phyloP scores from a whole-genome alignment of 2,113 vertebrate species.

The Rhynchomys soricoides region DNA sequence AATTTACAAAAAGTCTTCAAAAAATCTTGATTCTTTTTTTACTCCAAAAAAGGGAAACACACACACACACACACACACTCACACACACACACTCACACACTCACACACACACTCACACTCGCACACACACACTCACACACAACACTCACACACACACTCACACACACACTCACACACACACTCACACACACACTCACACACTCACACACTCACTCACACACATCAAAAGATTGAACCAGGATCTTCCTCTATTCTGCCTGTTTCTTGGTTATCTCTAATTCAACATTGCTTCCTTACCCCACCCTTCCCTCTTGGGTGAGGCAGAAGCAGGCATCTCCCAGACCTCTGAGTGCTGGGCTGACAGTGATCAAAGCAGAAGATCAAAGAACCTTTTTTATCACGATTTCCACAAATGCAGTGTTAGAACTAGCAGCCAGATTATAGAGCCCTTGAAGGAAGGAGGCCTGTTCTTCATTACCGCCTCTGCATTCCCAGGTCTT shows the following conservation, averaged over 20 bases:
- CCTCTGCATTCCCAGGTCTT: neutral
- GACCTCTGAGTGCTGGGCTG: neutral
- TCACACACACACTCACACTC: too few species aligned
- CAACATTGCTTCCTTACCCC: neutral
- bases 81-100: too few species aligned
- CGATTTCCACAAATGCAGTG: slow-evolving; percentile 30
- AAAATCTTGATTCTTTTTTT: slow-evolving; percentile 9
- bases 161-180: too few species aligned
- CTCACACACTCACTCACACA: too few species aligned
- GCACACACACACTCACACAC: too few species aligned
- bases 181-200: too few species aligned
- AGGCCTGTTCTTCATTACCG: neutral
- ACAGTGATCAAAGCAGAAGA: slow-evolving; percentile 21
- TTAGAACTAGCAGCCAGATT: neutral
- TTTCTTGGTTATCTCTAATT: neutral
- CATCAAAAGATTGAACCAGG: neutral
- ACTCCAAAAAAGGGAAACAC: slow-evolving; percentile 3
- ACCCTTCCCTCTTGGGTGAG: neutral
- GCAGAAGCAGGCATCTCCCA: neutral
- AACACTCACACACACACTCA: too few species aligned
- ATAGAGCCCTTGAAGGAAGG: slow-evolving; percentile 15
- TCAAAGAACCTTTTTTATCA: slow-evolving; percentile 63
- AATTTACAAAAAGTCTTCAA: neutral
- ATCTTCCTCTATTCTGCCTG: neutral
- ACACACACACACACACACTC: too few species aligned